Evolutionary conservation across 2,113 vertebrate genomes (phyloP).

Genomic region (Phalacrocorax aristotelis): DNA sequence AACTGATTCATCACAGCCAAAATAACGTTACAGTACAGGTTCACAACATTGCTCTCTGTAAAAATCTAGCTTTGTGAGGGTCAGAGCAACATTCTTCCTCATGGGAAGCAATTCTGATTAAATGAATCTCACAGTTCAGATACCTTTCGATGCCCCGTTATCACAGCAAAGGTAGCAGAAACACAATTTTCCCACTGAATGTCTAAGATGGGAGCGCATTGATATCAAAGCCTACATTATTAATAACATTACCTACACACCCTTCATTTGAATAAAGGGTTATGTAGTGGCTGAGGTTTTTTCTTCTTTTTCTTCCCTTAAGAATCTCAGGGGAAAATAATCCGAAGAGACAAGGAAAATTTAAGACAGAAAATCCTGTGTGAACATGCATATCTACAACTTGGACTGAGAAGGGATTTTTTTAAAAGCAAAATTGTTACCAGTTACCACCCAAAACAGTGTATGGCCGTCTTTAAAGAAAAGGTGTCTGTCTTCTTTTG

Average conservation of each 20-base stretch:
- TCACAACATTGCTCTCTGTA: not conserved
- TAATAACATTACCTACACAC: conserved; percentile 33
- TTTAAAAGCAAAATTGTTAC: not conserved
- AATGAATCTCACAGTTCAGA: not conserved
- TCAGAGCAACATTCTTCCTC: not conserved
- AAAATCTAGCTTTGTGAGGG: not conserved
- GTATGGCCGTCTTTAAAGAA: not conserved
- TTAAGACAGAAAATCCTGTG: not conserved
- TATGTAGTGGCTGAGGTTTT: not conserved
- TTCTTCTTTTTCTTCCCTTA: not conserved
- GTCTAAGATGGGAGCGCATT: not conserved
- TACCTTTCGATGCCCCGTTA: not conserved
- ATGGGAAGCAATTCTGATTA: conserved; percentile 6
- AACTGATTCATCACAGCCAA: not conserved
- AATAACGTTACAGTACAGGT: not conserved
- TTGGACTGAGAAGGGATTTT: not conserved
- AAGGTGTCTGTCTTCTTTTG: not conserved
- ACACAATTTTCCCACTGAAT: not conserved
- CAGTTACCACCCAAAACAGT: not conserved
- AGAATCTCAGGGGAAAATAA: not conserved
- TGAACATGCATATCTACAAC: not conserved
- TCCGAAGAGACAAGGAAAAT: not conserved
- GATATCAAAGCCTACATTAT: conserved; percentile 52
- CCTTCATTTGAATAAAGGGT: conserved; percentile 46
- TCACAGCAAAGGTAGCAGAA: conserved; percentile 9